phyloP scores from a whole-genome alignment of 2,888 invertebrate species.

The Lasioglossum calceatum region DNA sequence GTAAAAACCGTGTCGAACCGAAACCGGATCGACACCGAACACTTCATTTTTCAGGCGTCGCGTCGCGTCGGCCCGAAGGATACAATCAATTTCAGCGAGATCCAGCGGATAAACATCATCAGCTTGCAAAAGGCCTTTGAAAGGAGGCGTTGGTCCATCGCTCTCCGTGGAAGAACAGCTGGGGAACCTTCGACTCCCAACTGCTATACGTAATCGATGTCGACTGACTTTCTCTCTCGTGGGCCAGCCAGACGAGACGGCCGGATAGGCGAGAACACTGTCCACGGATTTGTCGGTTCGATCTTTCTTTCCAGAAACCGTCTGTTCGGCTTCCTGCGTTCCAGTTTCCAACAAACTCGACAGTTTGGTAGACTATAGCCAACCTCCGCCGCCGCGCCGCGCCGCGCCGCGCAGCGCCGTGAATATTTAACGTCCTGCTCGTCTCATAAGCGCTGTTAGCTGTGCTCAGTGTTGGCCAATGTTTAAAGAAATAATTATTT shows the following conservation, averaged over 20 bases:
- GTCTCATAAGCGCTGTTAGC: not conserved
- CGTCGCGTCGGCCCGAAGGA: constrained; percentile 13
- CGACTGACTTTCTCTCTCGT: constrained; percentile 72
- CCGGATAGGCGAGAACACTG: constrained; percentile 46
- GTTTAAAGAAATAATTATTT: too few relatives aligned
- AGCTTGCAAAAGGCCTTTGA: constrained; percentile 50
- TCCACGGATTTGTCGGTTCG: constrained; percentile 33
- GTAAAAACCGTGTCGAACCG: not conserved
- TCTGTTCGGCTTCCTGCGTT: constrained; percentile 7
- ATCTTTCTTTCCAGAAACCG: constrained; percentile 32
- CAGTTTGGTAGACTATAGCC: not conserved
- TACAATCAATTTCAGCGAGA: constrained; percentile 50
- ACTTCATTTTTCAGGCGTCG: constrained; percentile 25
- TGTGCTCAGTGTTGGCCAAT: too few relatives aligned
- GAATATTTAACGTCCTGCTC: not conserved
- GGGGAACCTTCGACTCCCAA: constrained; percentile 73
- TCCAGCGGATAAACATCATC: constrained; percentile 51
- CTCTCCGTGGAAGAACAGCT: constrained; percentile 70
- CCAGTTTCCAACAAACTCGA: not conserved
- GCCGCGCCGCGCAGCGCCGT: not conserved
- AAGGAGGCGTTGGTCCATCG: constrained; percentile 72
- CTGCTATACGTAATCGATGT: constrained; percentile 73
- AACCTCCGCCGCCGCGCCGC: not conserved
- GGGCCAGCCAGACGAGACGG: constrained; percentile 40
- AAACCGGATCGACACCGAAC: constrained; percentile 11